phyloP scores from a whole-genome alignment of 1,140 invertebrate species.

The Drosophila nikananu region DNA sequence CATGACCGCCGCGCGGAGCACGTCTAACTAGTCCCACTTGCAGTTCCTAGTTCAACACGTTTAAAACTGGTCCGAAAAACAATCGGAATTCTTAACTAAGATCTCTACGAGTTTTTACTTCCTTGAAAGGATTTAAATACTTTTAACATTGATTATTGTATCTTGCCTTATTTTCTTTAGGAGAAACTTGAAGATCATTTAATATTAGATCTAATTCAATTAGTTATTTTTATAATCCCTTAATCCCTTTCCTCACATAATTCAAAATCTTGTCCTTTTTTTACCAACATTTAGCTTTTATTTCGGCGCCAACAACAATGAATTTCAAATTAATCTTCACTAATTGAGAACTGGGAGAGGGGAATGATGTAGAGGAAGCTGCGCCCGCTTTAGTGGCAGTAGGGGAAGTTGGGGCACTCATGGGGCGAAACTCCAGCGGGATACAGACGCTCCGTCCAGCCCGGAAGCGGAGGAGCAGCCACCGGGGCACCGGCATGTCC shows the following conservation, averaged over 20 bases:
- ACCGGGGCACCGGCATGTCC: constrained; percentile 66
- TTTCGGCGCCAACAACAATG: constrained; percentile 78
- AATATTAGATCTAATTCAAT: background rate
- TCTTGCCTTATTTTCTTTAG: background rate
- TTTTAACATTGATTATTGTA: no score
- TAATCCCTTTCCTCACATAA: background rate
- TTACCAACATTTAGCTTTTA: constrained; percentile 78
- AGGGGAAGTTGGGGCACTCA: constrained; percentile 86
- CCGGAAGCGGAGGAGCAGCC: constrained; percentile 76
- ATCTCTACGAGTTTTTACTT: background rate
- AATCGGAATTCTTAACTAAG: background rate
- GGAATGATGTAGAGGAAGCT: constrained; percentile 18
- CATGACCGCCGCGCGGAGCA: constrained; percentile 24
- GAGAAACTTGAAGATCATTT: background rate
- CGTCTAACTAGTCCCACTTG: constrained; percentile 2
- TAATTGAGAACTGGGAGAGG: constrained; percentile 64
- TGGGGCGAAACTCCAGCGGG: constrained; percentile 85
- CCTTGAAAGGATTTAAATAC: background rate
- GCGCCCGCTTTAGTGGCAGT: constrained; percentile 70
- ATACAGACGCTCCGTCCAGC: constrained; percentile 84
- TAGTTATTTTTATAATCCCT: background rate
- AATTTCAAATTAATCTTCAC: constrained; percentile 58
- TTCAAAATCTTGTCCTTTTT: constrained; percentile 4
- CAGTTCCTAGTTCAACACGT: constrained; percentile 25
- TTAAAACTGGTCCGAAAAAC: constrained; percentile 10